Conservation (phyloP, 1,140 invertebrate genomes). For the Apocrypta bakeri region DNA sequence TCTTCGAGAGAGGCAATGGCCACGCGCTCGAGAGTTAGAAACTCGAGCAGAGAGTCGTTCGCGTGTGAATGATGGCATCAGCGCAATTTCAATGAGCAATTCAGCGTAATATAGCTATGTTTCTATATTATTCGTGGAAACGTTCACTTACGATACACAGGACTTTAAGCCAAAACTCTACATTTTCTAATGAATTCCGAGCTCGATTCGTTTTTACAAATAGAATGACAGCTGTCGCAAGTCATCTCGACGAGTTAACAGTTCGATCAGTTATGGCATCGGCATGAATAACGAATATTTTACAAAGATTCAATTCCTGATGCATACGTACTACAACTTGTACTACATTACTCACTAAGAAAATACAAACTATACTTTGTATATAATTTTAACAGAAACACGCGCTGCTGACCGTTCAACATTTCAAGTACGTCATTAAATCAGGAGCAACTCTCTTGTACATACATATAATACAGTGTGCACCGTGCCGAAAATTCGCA, state of each 20-base stretch:
- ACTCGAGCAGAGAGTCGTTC: background rate
- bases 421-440: background rate
- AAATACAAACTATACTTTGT: no score
- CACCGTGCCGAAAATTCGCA: constrained; percentile 42
- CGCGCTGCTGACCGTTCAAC: background rate
- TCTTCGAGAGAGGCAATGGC: background rate
- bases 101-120: background rate
- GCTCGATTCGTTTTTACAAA: background rate
- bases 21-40: background rate
- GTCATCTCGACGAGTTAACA: no score
- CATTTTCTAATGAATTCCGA: background rate
- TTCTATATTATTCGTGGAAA: no score
- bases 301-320: no score
- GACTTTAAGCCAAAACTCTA: background rate
- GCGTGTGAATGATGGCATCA: constrained; percentile 4
- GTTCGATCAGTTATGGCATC: no score
- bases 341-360: no score
- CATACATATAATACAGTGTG: background rate
- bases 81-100: constrained; percentile 11
- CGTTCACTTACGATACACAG: no score
- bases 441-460: background rate
- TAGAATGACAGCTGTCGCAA: constrained; percentile 5
- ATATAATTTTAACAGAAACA: no score
- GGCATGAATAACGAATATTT: no score
- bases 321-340: no score